Conservation (phyloP, 1,140 invertebrate species). For the Drosophila lowei region DNA sequence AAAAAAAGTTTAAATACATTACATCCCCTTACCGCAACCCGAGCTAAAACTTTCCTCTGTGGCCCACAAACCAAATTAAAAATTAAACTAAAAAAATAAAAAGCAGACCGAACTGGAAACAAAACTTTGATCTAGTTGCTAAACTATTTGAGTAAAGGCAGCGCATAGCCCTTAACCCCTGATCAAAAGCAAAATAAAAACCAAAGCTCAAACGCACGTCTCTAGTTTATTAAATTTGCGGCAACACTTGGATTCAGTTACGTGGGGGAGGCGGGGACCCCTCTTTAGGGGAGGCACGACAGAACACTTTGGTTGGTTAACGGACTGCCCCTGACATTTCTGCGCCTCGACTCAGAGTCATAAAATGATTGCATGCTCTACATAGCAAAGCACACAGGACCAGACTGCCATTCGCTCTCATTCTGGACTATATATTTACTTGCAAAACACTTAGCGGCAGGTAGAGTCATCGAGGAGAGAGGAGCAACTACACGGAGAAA, state of each 20-base stretch:
- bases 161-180: slow-evolving; percentile 13
- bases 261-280: not conserved
- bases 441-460: slow-evolving; percentile 77
- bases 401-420: slow-evolving; percentile 18
- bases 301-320: slow-evolving; percentile 43
- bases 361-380: slow-evolving; percentile 79
- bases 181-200: slow-evolving; percentile 42
- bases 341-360: slow-evolving; percentile 62
- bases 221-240: slow-evolving; percentile 77
- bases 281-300: not conserved
- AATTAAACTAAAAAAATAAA: slow-evolving; percentile 55
- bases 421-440: slow-evolving; percentile 36
- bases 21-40: slow-evolving; percentile 30
- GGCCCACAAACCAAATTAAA: slow-evolving; percentile 70
- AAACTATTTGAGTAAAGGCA: slow-evolving; percentile 69
- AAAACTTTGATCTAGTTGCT: slow-evolving; percentile 75
- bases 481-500: slow-evolving; percentile 24
- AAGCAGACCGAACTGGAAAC: slow-evolving; percentile 33
- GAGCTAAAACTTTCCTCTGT: slow-evolving; percentile 53
- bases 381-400: slow-evolving; percentile 56
- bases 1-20: slow-evolving; percentile 48
- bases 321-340: slow-evolving; percentile 75
- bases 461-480: slow-evolving; percentile 54
- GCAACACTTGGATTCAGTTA: slow-evolving; percentile 70
- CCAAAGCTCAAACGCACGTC: slow-evolving; percentile 76